Conservation (phyloP, 2,888 invertebrate species). For the Megalurothrips usitatus region DNA sequence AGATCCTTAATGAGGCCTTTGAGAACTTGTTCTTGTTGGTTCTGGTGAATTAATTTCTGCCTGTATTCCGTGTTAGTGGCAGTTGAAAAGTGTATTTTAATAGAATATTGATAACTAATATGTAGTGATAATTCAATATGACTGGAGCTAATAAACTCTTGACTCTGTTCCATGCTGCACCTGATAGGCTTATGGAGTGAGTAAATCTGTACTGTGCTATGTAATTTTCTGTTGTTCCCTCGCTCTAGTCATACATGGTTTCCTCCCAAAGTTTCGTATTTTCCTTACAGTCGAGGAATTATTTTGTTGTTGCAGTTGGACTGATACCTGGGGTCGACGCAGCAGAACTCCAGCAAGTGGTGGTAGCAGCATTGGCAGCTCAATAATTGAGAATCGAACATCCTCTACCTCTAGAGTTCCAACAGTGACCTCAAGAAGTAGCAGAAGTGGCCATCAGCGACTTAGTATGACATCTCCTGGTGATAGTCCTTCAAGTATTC, state of each 20-base stretch:
- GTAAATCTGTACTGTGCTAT: background rate
- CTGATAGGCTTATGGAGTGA: slow-evolving; percentile 10
- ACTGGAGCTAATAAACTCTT: background rate
- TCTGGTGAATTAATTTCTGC: background rate
- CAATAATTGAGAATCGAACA: background rate
- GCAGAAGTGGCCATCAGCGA: background rate
- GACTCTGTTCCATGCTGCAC: slow-evolving; percentile 4
- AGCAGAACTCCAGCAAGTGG: slow-evolving; percentile 5
- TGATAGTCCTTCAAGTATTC: slow-evolving; percentile 6
- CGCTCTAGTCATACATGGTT: background rate
- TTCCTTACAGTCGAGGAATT: background rate
- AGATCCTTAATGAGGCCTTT: no score
- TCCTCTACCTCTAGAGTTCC: background rate
- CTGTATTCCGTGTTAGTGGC: background rate
- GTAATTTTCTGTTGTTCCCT: background rate
- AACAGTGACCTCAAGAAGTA: background rate
- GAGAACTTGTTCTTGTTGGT: no score
- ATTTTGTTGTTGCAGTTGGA: background rate
- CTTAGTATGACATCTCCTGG: background rate
- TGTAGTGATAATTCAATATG: background rate
- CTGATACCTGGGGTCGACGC: slow-evolving; percentile 9
- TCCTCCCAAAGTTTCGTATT: background rate
- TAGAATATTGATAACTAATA: background rate
- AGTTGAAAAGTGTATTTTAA: no score
- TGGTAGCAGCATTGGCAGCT: background rate